These are phyloP conservation scores for Turritopsis rubra DNA, from an alignment of 30 jellyfish, hydroid and myxozoan genomes.

Conservation along the genomic window DNA sequence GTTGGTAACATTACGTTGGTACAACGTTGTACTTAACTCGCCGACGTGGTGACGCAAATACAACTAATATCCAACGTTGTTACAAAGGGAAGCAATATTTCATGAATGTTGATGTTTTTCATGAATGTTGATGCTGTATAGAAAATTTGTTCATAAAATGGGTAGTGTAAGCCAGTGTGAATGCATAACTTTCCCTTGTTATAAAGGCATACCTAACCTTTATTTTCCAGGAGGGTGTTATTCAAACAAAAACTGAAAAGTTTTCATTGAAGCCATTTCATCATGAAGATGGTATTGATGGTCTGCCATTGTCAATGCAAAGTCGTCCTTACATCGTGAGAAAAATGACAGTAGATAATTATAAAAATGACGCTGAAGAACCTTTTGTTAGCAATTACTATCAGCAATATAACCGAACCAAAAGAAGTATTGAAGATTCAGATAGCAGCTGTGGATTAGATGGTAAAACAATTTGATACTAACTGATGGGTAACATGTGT, in stretches of 20 bases:
- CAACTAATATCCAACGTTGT: too few relatives aligned
- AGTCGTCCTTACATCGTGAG: slow-evolving; percentile 13
- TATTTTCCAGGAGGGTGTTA: slow-evolving; percentile 20
- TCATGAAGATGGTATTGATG: neutral
- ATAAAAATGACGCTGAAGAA: neutral
- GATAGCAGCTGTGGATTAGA: slow-evolving; percentile 27
- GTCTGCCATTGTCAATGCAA: neutral
- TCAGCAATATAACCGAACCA: neutral
- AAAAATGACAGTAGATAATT: neutral
- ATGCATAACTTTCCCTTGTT: too few relatives aligned
- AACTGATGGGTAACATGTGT: neutral
- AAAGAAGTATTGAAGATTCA: neutral
- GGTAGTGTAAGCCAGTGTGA: too few relatives aligned
- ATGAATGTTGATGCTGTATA: too few relatives aligned
- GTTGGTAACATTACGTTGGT: too few relatives aligned
- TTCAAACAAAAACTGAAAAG: slow-evolving; percentile 28
- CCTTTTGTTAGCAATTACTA: neutral
- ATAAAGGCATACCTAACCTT: too few relatives aligned
- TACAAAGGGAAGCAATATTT: too few relatives aligned
- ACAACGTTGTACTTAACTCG: too few relatives aligned
- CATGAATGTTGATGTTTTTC: too few relatives aligned
- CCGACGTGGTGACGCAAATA: too few relatives aligned
- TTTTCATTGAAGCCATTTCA: slow-evolving; percentile 22
- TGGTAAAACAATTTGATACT: slow-evolving; percentile 2
- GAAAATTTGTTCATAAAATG: too few relatives aligned